Evolutionary conservation across 2,797 vertebrate species (phyloP), one percentile per base, ranked within the genome.

Genomic region (Zonotrichia albicollis): DNA sequence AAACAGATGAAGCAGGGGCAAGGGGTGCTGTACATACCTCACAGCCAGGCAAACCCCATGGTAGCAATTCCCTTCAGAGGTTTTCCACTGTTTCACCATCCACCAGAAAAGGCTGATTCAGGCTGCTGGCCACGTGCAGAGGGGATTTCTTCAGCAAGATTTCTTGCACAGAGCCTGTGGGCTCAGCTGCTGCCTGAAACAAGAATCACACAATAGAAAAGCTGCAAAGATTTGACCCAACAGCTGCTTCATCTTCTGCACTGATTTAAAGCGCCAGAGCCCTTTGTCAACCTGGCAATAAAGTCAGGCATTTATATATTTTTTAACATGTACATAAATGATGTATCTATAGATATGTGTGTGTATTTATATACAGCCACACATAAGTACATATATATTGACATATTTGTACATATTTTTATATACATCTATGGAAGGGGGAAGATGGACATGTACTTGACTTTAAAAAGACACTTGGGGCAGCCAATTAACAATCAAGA

Each of bases 181-280:
- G 17, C 51, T 92, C 78, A 79, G 87, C 67, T 92, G 70, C 73
- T 94, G 54, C 48, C 61, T 68, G 55, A 71, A 93, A 71, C 18
- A 60, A 68, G 70, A 19, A 40, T 54, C 66, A 74, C 21, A 34
- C 19, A 8, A 57, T 29, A 48, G 42, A 84, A 87, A 73, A 92
- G 43, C 62, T 65, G 62, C 62, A 93, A 19, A 78, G 46, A 77
- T 82, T 40, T 76, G 46, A 76, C 32, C 34, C 25, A 60, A n/a
- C 6, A 50, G 61, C 80, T 20, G 22, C 43, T 86, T 50, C 32
- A 67, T 53, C 45, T 74, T 86, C 70, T 53, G 50, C 16, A 19
- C 32, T 19, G 2, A 9, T 46, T 85, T 75, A 46, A 91, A 87
- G 27, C 54, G 34, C 46, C 32, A 34, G 8, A 8, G n/a, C 20